Conservation (phyloP, 2,113 vertebrate species). For the Thryonomys swinderianus region DNA sequence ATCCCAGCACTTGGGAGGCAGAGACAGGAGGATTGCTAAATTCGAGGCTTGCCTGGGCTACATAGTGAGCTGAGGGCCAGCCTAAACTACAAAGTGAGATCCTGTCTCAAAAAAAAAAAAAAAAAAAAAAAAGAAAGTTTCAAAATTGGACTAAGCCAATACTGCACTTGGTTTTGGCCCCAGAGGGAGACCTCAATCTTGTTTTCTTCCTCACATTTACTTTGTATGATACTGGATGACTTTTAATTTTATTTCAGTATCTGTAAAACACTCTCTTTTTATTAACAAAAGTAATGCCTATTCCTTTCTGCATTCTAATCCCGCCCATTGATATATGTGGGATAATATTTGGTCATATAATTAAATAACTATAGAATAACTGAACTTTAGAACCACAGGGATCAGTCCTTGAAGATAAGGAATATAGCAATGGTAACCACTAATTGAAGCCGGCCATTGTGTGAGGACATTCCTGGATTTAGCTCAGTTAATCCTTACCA, state of each 20-base stretch:
- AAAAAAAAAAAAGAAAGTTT: too few species aligned
- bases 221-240: neutral
- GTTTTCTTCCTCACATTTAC: neutral
- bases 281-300: neutral
- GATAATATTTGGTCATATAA: neutral
- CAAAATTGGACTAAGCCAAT: neutral
- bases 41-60: too few species aligned
- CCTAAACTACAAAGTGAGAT: too few species aligned
- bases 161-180: neutral
- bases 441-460: neutral
- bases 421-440: neutral
- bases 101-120: too few species aligned
- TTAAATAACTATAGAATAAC: neutral
- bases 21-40: too few species aligned
- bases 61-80: too few species aligned
- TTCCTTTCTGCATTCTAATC: neutral
- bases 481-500: neutral
- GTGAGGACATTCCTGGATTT: neutral
- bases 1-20: too few species aligned
- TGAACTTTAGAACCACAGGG: neutral
- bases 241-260: slow-evolving; percentile 24
- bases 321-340: rapidly evolving
- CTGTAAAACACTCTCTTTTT: neutral
- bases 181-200: neutral
- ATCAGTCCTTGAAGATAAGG: neutral